Evolutionary conservation across 2,888 invertebrate genomes (phyloP).

Genomic region (Zaprionus obscuricornis): DNA sequence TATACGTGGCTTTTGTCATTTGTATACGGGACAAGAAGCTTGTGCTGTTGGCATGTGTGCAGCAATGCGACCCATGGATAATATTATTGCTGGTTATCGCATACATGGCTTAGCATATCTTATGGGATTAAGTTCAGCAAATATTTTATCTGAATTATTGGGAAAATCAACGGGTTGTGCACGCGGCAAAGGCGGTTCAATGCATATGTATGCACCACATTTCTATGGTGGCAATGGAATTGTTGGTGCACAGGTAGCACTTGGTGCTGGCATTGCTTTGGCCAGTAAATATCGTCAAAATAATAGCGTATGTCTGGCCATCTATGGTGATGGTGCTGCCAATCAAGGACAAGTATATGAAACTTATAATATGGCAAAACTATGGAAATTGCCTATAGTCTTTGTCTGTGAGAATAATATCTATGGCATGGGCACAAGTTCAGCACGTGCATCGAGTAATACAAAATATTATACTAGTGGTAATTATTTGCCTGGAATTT

Average conservation of each 20-base stretch:
- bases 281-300: constrained; percentile 93
- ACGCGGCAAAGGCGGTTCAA: constrained; percentile 98
- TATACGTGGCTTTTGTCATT: constrained; percentile 97
- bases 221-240: constrained; percentile 99
- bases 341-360: constrained; percentile 97
- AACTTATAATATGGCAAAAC: constrained; percentile 96
- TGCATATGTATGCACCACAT: constrained; percentile 97
- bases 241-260: constrained; percentile 98
- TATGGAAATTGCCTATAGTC: constrained; percentile 96
- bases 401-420: constrained; percentile 99
- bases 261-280: constrained; percentile 96
- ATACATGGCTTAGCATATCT: constrained; percentile 98
- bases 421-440: constrained; percentile 98
- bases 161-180: constrained; percentile 94
- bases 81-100: constrained; percentile 97
- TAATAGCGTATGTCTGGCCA: constrained; percentile 92
- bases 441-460: constrained; percentile 92
- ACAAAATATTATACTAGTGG: constrained; percentile 96
- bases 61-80: constrained; percentile 91
- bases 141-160: constrained; percentile 94
- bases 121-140: constrained; percentile 91
- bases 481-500: constrained; percentile 96
- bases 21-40: constrained; percentile 95
- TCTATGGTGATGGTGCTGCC: constrained; percentile 97
- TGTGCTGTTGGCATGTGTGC: constrained; percentile 90